A percentile compares a stretch with the other conserved stretches of the same genome.
phyloP scores from a whole-genome alignment of 2,113 vertebrate species.

The Peucedramus taeniatus region DNA sequence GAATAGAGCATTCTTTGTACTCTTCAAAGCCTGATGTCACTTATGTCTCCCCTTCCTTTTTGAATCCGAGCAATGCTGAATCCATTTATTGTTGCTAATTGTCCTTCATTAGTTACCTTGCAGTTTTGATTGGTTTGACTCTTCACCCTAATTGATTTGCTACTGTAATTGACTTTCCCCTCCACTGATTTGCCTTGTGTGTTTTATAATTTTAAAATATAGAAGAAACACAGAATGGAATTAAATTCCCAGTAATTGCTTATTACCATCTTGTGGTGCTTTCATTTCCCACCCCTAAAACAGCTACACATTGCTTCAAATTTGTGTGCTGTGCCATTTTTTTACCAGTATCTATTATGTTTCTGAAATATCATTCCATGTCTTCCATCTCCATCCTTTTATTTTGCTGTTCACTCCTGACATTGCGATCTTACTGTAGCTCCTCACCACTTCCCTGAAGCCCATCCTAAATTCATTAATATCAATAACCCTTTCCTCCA shows the following conservation, averaged over 20 bases:
- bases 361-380: not conserved
- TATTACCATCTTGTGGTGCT: slow-evolving; percentile 16
- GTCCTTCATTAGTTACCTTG: slow-evolving; percentile 60
- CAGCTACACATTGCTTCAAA: not conserved
- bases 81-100: slow-evolving; percentile 45
- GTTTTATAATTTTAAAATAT: slow-evolving; percentile 34
- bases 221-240: slow-evolving; percentile 49
- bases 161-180: slow-evolving; percentile 58
- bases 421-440: not conserved
- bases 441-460: not conserved
- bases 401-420: not conserved
- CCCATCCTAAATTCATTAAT: not conserved
- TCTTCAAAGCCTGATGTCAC: not conserved
- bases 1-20: not conserved
- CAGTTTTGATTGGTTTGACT: slow-evolving; percentile 62
- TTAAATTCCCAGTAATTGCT: slow-evolving; percentile 54
- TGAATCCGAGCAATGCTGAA: not conserved
- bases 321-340: not conserved
- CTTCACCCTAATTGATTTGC: slow-evolving; percentile 62
- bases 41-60: not conserved
- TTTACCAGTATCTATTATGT: not conserved
- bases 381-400: not conserved
- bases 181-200: slow-evolving; percentile 35
- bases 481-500: not conserved
- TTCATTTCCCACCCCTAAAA: not conserved